A percentile compares a stretch with the other conserved stretches of the same genome.
These are phyloP conservation scores for Alfaro cultratus DNA, from an alignment of 2,797 vertebrate species.

Conservation along the genomic window DNA sequence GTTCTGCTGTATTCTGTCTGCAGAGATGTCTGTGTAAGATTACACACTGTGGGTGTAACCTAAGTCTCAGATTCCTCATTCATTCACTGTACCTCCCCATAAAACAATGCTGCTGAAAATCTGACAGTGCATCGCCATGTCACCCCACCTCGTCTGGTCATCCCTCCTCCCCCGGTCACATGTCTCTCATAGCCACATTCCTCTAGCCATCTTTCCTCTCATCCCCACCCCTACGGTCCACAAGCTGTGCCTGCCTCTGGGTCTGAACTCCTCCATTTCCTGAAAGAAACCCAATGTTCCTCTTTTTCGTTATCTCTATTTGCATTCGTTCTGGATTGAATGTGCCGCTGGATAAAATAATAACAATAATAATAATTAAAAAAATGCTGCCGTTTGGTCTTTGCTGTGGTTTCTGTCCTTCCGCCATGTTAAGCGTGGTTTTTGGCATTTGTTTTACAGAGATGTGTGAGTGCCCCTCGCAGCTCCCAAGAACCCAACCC, in stretches of 20 bases:
- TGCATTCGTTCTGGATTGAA: slow-evolving; percentile 31
- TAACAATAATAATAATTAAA: slow-evolving; percentile 16
- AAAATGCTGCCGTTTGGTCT: slow-evolving; percentile 29
- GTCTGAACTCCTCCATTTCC: slow-evolving; percentile 43
- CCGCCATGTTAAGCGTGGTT: slow-evolving; percentile 47
- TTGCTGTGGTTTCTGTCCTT: slow-evolving; percentile 46
- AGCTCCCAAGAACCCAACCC: slow-evolving; percentile 99
- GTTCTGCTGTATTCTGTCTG: slow-evolving; percentile 25
- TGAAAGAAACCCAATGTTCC: slow-evolving; percentile 53
- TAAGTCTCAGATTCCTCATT: slow-evolving; percentile 55
- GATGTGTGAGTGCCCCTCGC: slow-evolving; percentile 94
- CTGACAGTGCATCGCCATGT: slow-evolving; percentile 43
- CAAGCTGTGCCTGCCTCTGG: slow-evolving; percentile 50
- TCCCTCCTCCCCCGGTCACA: slow-evolving; percentile 66
- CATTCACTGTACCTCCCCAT: slow-evolving; percentile 45
- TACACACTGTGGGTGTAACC: slow-evolving; percentile 62
- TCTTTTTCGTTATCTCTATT: slow-evolving; percentile 44
- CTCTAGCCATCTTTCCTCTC: slow-evolving; percentile 41
- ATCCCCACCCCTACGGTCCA: slow-evolving; percentile 29
- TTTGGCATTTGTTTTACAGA: slow-evolving; percentile 38
- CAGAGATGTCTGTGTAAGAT: slow-evolving; percentile 37
- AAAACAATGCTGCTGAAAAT: slow-evolving; percentile 32
- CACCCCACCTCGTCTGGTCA: slow-evolving; percentile 64
- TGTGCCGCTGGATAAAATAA: slow-evolving; percentile 25
- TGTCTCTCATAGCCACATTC: slow-evolving; percentile 70